Evolutionary conservation across 2,113 vertebrate genomes (phyloP).

Genomic region (Cinclus mexicanus): DNA sequence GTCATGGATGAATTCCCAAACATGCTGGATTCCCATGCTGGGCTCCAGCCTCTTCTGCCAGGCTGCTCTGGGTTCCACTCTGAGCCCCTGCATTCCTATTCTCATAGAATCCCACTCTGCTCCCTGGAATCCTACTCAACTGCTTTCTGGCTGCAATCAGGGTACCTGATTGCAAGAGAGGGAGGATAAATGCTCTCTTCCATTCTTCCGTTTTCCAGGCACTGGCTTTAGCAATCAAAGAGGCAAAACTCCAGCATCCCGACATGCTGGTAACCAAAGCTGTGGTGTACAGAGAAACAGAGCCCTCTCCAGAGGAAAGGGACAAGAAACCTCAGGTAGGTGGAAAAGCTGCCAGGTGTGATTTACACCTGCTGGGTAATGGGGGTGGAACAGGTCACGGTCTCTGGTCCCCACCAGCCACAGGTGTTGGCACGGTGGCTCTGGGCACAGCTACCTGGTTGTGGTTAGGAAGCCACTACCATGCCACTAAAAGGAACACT

Average conservation of each 20-base stretch:
- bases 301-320: slow-evolving; percentile 89
- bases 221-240: slow-evolving; percentile 96
- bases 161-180: neutral
- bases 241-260: slow-evolving; percentile 96
- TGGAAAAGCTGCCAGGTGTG: neutral
- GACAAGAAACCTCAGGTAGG: slow-evolving; percentile 87
- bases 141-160: neutral
- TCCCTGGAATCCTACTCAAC: neutral
- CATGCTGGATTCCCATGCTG: neutral
- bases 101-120: neutral
- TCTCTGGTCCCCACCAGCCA: neutral
- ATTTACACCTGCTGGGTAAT: neutral
- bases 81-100: neutral
- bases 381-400: neutral
- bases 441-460: neutral
- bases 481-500: neutral
- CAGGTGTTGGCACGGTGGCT: neutral
- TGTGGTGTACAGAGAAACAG: slow-evolving; percentile 98
- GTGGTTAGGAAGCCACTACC: neutral
- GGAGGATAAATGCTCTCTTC: neutral
- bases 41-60: neutral
- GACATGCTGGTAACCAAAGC: slow-evolving; percentile 99
- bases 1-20: rapidly evolving
- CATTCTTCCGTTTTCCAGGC: slow-evolving; percentile 75
- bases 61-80: neutral